Percentiles rank a stretch among this genome's conserved stretches.
Evolutionary conservation across 2,113 vertebrate genomes (phyloP).

Genomic region (Phoenicopterus ruber): DNA sequence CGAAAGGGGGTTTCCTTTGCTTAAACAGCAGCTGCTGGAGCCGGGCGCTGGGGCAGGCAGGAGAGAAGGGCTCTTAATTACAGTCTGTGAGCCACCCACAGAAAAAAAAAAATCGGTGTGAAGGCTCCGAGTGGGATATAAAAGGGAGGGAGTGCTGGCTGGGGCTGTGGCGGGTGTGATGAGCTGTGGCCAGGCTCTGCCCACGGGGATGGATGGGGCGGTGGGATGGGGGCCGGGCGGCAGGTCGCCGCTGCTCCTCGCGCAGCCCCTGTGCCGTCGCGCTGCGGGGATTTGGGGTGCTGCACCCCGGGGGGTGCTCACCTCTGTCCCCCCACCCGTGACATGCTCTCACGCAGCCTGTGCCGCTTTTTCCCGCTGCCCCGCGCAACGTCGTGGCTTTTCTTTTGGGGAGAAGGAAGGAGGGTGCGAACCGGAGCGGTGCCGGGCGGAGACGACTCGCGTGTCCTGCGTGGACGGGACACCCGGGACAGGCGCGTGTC

Average conservation of each 20-base stretch:
- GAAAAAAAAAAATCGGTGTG: background rate
- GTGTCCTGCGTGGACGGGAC: background rate
- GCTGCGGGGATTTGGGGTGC: background rate
- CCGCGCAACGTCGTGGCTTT: rapidly evolving
- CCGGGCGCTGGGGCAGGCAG: background rate
- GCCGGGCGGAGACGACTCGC: background rate
- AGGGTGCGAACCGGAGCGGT: too few species aligned
- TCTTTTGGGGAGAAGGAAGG: too few species aligned
- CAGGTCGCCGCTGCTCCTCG: background rate
- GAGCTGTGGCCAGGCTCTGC: background rate
- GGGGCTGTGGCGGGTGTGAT: rapidly evolving
- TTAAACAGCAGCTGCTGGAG: background rate
- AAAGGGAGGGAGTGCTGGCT: background rate
- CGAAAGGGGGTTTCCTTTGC: slow-evolving; percentile 48
- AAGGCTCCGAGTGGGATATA: background rate
- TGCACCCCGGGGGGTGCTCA: rapidly evolving
- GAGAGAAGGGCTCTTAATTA: slow-evolving; percentile 45
- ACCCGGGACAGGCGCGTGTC: too few species aligned
- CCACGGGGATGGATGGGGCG: rapidly evolving
- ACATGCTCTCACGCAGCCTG: rapidly evolving
- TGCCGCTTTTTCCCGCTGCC: rapidly evolving
- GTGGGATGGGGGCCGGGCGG: rapidly evolving
- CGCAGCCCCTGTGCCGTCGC: background rate
- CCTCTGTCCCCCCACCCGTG: background rate
- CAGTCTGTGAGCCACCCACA: background rate